These are phyloP conservation scores for Drosophila gunungcola DNA, from an alignment of 1,140 invertebrate genomes.

Conservation along the genomic window DNA sequence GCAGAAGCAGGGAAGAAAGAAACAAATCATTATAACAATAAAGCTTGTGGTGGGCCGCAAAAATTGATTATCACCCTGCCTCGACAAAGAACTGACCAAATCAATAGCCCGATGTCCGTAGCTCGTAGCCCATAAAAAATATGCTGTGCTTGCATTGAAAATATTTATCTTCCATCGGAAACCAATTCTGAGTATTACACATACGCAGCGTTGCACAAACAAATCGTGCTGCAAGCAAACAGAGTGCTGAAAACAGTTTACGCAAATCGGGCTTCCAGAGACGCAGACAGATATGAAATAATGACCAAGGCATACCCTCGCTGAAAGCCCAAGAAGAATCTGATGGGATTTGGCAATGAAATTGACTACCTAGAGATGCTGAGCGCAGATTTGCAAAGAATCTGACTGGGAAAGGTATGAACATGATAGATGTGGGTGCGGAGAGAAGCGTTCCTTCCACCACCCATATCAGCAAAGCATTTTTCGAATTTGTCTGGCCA, in stretches of 20 bases:
- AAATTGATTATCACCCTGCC: not conserved
- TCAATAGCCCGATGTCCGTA: conserved; percentile 7
- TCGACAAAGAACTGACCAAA: conserved; percentile 2
- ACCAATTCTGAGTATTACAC: conserved; percentile 30
- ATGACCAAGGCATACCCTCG: conserved; percentile 13
- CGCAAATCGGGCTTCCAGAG: conserved; percentile 10
- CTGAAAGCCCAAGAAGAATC: conserved; percentile 8
- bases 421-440: conserved; percentile 7
- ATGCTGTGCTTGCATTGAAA: conserved; percentile 18
- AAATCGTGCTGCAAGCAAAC: conserved; percentile 18
- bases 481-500: conserved; percentile 34
- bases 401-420: not conserved
- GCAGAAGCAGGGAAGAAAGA: not conserved
- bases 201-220: conserved; percentile 41
- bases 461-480: conserved; percentile 1
- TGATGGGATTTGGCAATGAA: conserved; percentile 16
- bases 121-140: conserved; percentile 3
- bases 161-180: conserved; percentile 58
- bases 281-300: conserved; percentile 13
- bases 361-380: conserved; percentile 14
- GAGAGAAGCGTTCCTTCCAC: not conserved
- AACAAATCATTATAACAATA: too few species aligned
- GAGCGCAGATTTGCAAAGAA: conserved; percentile 14
- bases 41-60: not conserved
- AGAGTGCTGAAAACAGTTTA: conserved; percentile 10